Evolutionary conservation across 1,140 invertebrate species (phyloP), one percentile per base, ranked within the genome.

Genomic region (Acromyrmex heyeri): DNA sequence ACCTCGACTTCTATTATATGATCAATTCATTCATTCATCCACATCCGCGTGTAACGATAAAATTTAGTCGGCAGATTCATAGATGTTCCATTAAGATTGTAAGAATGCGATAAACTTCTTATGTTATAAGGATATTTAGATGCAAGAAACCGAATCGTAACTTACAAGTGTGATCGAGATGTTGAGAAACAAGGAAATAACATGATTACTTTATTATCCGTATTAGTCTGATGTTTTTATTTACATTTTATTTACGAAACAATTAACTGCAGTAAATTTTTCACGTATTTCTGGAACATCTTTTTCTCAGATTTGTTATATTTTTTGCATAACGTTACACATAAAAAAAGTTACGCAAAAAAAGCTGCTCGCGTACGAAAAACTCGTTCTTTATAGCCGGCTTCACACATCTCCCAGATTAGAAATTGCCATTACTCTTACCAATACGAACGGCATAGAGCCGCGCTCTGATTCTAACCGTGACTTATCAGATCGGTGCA

Each of bases 401-500:
- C 61, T 62, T 83, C 69, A 83, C 72, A 57, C 55, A 62, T 78
- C 62, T 83, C 65, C 67, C 79, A 14, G 79, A 83, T 83, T 83
- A 83, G 79, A 83, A 83, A 83, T 83, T 83, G 79, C 79, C 79
- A 83, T 83, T 83, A 83, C 79, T 83, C 79, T 83, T 83, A 48
- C 53, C 55, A 21, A 82, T 85, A 88, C 72, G 88, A 77, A 62
- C 69, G 75, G 21, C 65, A 70, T 55, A 77, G 2, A 44, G 59
- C 70, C 87, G 38, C 81, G 82, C 82, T 86, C 57, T 24, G 70
- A 53, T 88, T 88, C 65, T 50, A 90, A 79, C 87, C 75, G 57
- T 70, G 48, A 65, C 87, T 90, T 90, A 90, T 90, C 88, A 90
- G 88, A 82, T 89, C 62, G 57, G 53, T 82, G 87, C 87, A 89